Conservation (phyloP, 2,797 vertebrate genomes). For the Fringilla coelebs region DNA sequence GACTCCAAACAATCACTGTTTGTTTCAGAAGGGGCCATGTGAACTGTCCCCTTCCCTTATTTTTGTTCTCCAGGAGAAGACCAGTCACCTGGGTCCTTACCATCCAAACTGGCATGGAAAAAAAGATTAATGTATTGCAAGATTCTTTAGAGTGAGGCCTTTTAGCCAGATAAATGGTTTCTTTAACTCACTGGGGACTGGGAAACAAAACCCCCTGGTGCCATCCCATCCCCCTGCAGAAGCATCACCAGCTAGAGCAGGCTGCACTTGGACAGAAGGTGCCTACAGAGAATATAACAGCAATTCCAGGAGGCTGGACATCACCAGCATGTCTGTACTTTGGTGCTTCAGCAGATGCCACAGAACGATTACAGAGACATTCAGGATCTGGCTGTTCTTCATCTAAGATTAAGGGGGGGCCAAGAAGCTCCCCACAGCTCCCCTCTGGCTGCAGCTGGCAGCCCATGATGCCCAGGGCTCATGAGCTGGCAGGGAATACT, state of each 20-base stretch:
- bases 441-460: background rate
- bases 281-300: background rate
- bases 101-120: background rate
- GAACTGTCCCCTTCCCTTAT: background rate
- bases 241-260: background rate
- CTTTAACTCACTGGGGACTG: background rate
- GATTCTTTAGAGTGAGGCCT: background rate
- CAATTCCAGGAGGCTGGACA: background rate
- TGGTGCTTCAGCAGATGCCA: background rate
- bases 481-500: background rate
- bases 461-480: background rate
- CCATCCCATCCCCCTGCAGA: background rate
- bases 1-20: background rate
- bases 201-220: background rate
- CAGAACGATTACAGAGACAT: background rate
- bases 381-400: background rate
- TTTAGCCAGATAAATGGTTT: background rate
- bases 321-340: background rate
- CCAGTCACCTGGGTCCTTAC: background rate
- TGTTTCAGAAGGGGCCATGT: background rate
- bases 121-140: background rate
- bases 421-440: background rate
- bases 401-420: no score
- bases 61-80: background rate
- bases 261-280: background rate